phyloP scores from a whole-genome alignment of 1,140 invertebrate genomes.

The Pomacea maculata region DNA sequence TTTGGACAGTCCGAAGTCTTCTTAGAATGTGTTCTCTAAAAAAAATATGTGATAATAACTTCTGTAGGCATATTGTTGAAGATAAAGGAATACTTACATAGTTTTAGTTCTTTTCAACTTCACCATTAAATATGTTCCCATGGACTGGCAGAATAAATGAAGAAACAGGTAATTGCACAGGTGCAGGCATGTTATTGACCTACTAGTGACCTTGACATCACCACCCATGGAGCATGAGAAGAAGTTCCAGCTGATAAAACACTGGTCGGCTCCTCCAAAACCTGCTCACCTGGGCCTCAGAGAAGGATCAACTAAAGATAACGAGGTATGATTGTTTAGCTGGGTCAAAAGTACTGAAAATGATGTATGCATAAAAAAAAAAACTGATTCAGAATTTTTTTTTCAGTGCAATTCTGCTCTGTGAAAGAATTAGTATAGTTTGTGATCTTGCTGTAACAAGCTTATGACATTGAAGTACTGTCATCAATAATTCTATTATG shows the following conservation, averaged over 20 bases:
- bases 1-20: too few relatives aligned
- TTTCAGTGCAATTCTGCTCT: not conserved
- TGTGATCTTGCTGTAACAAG: not conserved
- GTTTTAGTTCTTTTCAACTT: not conserved
- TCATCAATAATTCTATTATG: not conserved
- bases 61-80: not conserved
- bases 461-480: not conserved
- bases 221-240: slow-evolving; percentile 55
- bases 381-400: not conserved
- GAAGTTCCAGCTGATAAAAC: slow-evolving; percentile 30
- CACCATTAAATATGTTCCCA: not conserved
- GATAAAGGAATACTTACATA: not conserved
- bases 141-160: not conserved
- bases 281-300: slow-evolving; percentile 9
- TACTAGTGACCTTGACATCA: slow-evolving; percentile 55
- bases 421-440: not conserved
- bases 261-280: slow-evolving; percentile 35
- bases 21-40: not conserved
- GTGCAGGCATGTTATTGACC: slow-evolving; percentile 47
- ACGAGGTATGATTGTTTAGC: not conserved
- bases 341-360: not conserved
- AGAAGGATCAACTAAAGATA: not conserved
- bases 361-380: not conserved
- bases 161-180: slow-evolving; percentile 21
- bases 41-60: not conserved